phyloP scores from a whole-genome alignment of 2,888 invertebrate genomes.

The Drosophila sordidula region DNA sequence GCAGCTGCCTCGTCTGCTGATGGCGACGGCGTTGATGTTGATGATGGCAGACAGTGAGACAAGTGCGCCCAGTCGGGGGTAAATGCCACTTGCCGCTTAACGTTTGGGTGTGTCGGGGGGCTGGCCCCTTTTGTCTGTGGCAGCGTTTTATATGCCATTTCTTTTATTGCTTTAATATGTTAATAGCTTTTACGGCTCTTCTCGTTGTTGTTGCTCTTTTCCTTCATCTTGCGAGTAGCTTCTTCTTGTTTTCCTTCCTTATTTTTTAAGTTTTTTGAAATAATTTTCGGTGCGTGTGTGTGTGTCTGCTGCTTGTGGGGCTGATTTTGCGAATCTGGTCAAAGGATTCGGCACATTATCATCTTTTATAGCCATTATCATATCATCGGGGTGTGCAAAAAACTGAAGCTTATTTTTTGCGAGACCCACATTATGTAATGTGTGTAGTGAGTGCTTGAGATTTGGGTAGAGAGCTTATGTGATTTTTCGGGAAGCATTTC shows the following conservation, averaged over 20 bases:
- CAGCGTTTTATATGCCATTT: conserved; percentile 82
- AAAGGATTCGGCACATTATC: conserved; percentile 75
- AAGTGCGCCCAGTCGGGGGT: conserved; percentile 54
- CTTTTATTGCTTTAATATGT: conserved; percentile 78
- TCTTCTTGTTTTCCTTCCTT: conserved; percentile 12
- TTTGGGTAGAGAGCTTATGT: conserved; percentile 16
- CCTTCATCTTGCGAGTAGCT: conserved; percentile 41
- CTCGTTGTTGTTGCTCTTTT: conserved; percentile 46
- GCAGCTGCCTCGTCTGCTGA: conserved; percentile 27
- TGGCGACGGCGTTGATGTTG: conserved; percentile 66
- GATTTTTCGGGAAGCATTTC: conserved; percentile 11
- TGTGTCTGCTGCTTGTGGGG: conserved; percentile 21
- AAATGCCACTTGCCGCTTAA: conserved; percentile 68
- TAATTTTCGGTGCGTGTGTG: conserved; percentile 32
- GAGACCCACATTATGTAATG: conserved; percentile 42
- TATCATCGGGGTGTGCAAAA: conserved; percentile 57
- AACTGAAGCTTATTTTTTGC: conserved; percentile 17
- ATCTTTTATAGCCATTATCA: conserved; percentile 77
- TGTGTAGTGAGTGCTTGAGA: conserved; percentile 33
- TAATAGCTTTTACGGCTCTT: conserved; percentile 63
- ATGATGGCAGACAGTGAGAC: conserved; percentile 51
- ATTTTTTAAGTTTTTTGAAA: conserved; percentile 51
- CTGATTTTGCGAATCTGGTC: conserved; percentile 75
- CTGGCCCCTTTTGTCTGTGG: conserved; percentile 51
- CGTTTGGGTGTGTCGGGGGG: conserved; percentile 62